Evolutionary conservation across 2,797 vertebrate genomes (phyloP).

Genomic region (Phrynocephalus guinanensis): DNA sequence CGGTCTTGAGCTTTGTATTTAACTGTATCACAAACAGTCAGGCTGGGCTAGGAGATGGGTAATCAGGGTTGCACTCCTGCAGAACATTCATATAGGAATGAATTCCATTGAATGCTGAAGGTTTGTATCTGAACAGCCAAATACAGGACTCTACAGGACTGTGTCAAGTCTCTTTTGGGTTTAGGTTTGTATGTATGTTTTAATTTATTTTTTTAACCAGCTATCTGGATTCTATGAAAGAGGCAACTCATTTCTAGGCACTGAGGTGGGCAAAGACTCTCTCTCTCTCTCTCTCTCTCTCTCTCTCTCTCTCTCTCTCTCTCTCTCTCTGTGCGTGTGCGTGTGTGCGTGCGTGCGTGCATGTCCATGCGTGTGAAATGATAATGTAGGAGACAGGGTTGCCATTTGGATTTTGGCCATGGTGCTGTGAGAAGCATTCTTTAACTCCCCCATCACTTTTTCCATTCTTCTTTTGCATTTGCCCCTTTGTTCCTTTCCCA

Average conservation of each 20-base stretch:
- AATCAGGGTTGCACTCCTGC: too few relatives aligned
- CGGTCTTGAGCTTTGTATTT: not conserved
- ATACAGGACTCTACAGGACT: not conserved
- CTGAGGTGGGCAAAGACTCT: not conserved
- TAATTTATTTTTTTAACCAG: too few relatives aligned
- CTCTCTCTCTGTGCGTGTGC: too few relatives aligned
- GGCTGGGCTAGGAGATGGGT: not conserved
- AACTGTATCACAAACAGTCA: not conserved
- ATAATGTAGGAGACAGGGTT: not conserved
- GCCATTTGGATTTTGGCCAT: not conserved
- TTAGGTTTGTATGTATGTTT: not conserved
- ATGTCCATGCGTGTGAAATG: too few relatives aligned
- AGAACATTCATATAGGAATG: not conserved
- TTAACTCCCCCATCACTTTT: too few relatives aligned
- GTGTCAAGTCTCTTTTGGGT: too few relatives aligned
- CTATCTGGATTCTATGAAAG: too few relatives aligned
- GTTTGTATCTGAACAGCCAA: not conserved
- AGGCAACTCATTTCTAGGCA: too few relatives aligned
- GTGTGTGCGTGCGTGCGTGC: too few relatives aligned
- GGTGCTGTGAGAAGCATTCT: not conserved
- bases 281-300: too few relatives aligned
- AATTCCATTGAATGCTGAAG: not conserved
- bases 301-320: too few relatives aligned
- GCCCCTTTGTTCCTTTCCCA: not conserved
- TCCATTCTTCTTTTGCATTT: not conserved